phyloP scores from a whole-genome alignment of 1,140 invertebrate genomes.

The Lysiphlebus fabarum region DNA sequence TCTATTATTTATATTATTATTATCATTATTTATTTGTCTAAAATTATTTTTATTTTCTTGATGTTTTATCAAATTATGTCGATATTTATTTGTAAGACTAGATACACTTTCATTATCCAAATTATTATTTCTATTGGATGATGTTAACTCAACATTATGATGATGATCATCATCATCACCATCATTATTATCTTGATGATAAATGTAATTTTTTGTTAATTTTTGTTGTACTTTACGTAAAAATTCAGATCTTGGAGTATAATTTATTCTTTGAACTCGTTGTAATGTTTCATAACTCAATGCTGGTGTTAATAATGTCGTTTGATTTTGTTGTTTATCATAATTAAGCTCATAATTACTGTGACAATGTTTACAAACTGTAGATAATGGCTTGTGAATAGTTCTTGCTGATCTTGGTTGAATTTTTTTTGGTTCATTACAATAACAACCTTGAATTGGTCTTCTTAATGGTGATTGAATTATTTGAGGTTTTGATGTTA shows the following conservation, averaged over 20 bases:
- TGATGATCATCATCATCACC: too few relatives aligned
- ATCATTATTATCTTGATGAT: too few relatives aligned
- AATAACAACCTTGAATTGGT: constrained; percentile 44
- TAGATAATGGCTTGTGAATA: constrained; percentile 19
- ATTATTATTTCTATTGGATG: too few relatives aligned
- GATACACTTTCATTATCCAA: too few relatives aligned
- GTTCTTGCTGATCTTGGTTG: constrained; percentile 27
- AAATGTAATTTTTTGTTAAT: constrained; percentile 8
- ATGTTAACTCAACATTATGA: too few relatives aligned
- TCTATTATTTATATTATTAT: too few relatives aligned
- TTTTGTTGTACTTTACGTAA: constrained; percentile 37
- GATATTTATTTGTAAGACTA: background rate
- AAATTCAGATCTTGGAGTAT: constrained; percentile 43
- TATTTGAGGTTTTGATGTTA: constrained; percentile 35
- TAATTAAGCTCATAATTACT: constrained; percentile 20
- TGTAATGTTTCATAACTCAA: constrained; percentile 36
- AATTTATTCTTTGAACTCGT: constrained; percentile 38
- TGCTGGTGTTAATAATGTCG: constrained; percentile 12
- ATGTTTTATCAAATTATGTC: background rate
- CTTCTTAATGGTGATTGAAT: constrained; percentile 27
- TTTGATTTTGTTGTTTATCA: background rate
- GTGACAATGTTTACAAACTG: constrained; percentile 28
- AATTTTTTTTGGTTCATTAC: constrained; percentile 30
- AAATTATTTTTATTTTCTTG: background rate
- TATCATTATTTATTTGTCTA: too few relatives aligned